Conservation (phyloP, 2,888 invertebrate genomes). For the Spodoptera littoralis region DNA sequence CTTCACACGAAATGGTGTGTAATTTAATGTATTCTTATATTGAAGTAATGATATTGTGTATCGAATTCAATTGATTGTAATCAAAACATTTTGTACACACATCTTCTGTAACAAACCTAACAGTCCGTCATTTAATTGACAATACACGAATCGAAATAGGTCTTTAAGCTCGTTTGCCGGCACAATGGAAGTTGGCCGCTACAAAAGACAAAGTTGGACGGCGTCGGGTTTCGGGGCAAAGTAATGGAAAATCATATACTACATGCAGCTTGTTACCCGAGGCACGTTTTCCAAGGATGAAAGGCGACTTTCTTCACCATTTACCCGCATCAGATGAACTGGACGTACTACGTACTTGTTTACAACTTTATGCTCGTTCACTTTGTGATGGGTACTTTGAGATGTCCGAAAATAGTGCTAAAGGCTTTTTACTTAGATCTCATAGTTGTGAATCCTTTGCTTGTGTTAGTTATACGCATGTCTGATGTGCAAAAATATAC, state of each 20-base stretch:
- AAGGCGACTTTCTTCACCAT: conserved; percentile 58
- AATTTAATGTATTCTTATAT: too few species aligned
- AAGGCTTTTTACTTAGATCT: too few species aligned
- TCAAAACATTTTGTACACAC: conserved; percentile 12
- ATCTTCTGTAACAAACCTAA: conserved; percentile 23
- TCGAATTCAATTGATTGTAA: conserved; percentile 2
- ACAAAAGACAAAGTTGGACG: conserved; percentile 56
- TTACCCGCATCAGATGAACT: conserved; percentile 54
- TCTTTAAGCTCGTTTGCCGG: conserved; percentile 48
- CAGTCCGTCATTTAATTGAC: conserved; percentile 37
- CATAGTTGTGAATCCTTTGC: too few species aligned
- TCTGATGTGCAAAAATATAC: too few species aligned
- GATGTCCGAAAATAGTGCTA: conserved; percentile 6
- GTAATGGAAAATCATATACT: conserved; percentile 64
- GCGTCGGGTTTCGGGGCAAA: conserved; percentile 40
- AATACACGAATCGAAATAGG: conserved; percentile 51
- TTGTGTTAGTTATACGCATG: too few species aligned
- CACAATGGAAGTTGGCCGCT: conserved; percentile 47
- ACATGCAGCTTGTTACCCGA: conserved; percentile 54
- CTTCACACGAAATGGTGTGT: too few species aligned
- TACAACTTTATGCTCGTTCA: conserved; percentile 21
- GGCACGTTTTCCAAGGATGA: conserved; percentile 62
- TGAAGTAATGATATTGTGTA: too few species aligned
- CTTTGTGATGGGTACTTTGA: conserved; percentile 2
- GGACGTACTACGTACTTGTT: conserved; percentile 36